Evolutionary conservation across 2,113 vertebrate genomes (phyloP).

Genomic region (Stegastes partitus): DNA sequence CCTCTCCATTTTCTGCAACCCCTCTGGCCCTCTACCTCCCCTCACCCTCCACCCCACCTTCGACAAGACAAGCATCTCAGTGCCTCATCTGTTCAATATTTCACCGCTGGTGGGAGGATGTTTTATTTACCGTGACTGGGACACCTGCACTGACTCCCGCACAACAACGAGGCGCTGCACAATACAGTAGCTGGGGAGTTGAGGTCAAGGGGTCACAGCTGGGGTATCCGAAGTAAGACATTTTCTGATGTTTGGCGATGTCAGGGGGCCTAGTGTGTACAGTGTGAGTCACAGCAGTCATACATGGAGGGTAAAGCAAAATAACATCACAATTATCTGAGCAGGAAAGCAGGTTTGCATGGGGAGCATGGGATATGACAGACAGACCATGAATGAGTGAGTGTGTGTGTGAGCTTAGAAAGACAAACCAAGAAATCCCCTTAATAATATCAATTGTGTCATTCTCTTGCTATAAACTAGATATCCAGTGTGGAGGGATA

Average conservation of each 20-base stretch:
- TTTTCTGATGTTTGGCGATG: slow-evolving; percentile 28
- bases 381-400: not conserved
- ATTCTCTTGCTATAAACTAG: not conserved
- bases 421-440: not conserved
- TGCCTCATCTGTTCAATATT: slow-evolving; percentile 74
- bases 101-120: slow-evolving; percentile 69
- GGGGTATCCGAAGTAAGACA: slow-evolving; percentile 38
- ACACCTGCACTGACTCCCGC: slow-evolving; percentile 68
- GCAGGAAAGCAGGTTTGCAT: slow-evolving; percentile 6
- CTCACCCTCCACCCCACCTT: slow-evolving; percentile 39
- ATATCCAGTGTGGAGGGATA: not conserved
- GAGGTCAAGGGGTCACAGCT: slow-evolving; percentile 56
- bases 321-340: slow-evolving; percentile 40
- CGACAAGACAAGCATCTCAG: slow-evolving; percentile 67
- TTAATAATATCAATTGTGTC: not conserved
- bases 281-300: slow-evolving; percentile 11
- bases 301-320: slow-evolving; percentile 25
- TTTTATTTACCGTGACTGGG: slow-evolving; percentile 73
- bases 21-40: slow-evolving; percentile 32
- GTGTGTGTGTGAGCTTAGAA: not conserved
- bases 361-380: slow-evolving; percentile 7
- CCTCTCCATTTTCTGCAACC: slow-evolving; percentile 60
- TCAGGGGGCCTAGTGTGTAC: slow-evolving; percentile 15
- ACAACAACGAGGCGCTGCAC: slow-evolving; percentile 48
- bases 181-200: slow-evolving; percentile 42